These are phyloP conservation scores for Potorous gilbertii DNA, from an alignment of 2,797 vertebrate species.

Conservation along the genomic window DNA sequence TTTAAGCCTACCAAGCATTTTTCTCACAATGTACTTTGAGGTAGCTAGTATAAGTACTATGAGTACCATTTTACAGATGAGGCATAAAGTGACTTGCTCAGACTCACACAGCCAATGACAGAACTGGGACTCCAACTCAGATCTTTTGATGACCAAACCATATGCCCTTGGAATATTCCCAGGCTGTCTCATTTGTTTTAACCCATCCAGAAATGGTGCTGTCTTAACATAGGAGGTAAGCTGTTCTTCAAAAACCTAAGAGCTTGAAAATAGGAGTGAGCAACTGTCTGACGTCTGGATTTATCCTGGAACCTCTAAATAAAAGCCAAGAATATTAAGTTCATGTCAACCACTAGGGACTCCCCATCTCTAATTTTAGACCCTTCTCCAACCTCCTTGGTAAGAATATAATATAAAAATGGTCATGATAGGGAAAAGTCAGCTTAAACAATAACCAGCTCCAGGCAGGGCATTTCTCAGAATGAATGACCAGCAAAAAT, in stretches of 20 bases:
- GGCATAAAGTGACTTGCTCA: not conserved
- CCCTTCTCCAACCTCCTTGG: conserved; percentile 6
- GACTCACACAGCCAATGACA: not conserved
- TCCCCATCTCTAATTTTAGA: not conserved
- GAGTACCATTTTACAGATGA: not conserved
- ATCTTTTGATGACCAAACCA: not conserved
- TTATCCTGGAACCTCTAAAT: not conserved
- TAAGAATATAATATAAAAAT: conserved; percentile 11
- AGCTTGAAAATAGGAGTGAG: conserved; percentile 7
- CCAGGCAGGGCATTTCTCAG: not conserved
- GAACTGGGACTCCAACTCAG: not conserved
- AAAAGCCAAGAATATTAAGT: not conserved
- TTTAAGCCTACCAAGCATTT: not conserved
- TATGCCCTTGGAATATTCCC: not conserved
- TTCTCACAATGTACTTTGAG: not conserved
- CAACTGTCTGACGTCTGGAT: not conserved
- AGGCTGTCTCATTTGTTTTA: not conserved
- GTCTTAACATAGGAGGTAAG: not conserved
- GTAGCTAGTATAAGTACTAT: not conserved
- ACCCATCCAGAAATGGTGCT: conserved; percentile 18
- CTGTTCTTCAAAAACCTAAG: conserved; percentile 35
- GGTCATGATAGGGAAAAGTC: not conserved
- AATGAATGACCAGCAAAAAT: not conserved
- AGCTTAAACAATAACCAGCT: conserved; percentile 38
- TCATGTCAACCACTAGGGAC: not conserved